These are phyloP conservation scores for Eupristina koningsbergeri DNA, from an alignment of 1,140 invertebrate species.

Conservation along the genomic window DNA sequence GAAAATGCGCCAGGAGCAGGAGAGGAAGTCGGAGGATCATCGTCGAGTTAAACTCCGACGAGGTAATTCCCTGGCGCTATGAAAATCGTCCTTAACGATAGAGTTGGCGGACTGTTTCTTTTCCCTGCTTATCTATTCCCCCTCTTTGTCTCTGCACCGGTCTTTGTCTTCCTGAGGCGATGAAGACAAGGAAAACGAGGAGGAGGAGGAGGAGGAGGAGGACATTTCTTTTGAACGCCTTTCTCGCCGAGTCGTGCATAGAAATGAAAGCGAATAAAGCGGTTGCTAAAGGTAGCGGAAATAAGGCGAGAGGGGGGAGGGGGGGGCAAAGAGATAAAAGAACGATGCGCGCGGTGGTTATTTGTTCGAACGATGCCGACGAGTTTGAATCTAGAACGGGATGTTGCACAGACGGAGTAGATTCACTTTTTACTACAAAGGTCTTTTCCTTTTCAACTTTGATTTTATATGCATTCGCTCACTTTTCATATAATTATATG, in stretches of 20 bases:
- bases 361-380: conserved; percentile 36
- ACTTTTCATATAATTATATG: not conserved
- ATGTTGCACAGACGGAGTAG: conserved; percentile 10
- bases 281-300: conserved; percentile 35
- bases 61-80: conserved; percentile 55
- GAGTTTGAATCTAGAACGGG: conserved; percentile 20
- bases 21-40: conserved; percentile 32
- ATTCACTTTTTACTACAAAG: conserved; percentile 5
- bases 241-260: conserved; percentile 32
- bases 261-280: conserved; percentile 49
- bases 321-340: conserved; percentile 25
- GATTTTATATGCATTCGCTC: not conserved
- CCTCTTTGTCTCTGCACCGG: not conserved
- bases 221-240: conserved; percentile 52
- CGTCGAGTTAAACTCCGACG: conserved; percentile 22
- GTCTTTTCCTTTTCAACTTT: conserved; percentile 8
- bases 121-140: not conserved
- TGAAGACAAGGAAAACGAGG: conserved; percentile 35
- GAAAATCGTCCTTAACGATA: conserved; percentile 57
- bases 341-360: conserved; percentile 22
- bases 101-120: conserved; percentile 46
- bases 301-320: not conserved
- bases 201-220: conserved; percentile 47
- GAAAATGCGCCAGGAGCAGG: not conserved
- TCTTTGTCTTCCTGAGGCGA: conserved; percentile 17